Evolutionary conservation across 2,888 invertebrate species (phyloP), one percentile per base, ranked within the genome.

Genomic region (Euclidia mi): DNA sequence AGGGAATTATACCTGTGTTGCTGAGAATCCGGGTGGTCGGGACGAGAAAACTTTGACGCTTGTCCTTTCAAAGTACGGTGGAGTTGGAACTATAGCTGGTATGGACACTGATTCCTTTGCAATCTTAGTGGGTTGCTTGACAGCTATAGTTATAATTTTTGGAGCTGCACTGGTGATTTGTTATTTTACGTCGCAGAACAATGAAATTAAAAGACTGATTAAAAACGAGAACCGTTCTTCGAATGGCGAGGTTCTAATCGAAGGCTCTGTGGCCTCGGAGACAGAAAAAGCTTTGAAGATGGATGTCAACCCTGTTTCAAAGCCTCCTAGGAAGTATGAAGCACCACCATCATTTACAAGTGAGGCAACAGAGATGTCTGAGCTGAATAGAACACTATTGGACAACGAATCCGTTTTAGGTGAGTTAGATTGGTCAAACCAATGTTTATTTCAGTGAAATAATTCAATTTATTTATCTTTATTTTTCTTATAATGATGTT

Each of bases 231-330:
- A 91, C 18, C 95, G 96, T 69, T 95, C 96, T 14, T 95, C 96
- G 18, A 96, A 96, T 61, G 96, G 96, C 0, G 95, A 97, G 45
- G 96, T 96, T 10, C 95, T 96, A 76, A 95, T 97, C 58, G 97
- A 97, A 74, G 96, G 96, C 9, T 96, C 97, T 0, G 96, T 96
- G 2, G 95, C 96, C 1, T 96, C 96, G 61, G 98, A 98, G 82
- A 96, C 97, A 84, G 97, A 98, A 82, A 98, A 98, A 83, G 96
- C 96, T 15, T 92, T 97, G 38, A 96, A 98, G 71, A 96, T 96
- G 6, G 97, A 97, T 62, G 97, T 97, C 42, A 98, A 98, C 91
- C 98, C 98, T 0, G 96, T 98, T 14, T 96, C 96, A 59, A 98
- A 98, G 81, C 97, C 98, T 0, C 97, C 97, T 1, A 94, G 97